Evolutionary conservation across 1,140 invertebrate genomes (phyloP).

Genomic region (Leucophenga varia): DNA sequence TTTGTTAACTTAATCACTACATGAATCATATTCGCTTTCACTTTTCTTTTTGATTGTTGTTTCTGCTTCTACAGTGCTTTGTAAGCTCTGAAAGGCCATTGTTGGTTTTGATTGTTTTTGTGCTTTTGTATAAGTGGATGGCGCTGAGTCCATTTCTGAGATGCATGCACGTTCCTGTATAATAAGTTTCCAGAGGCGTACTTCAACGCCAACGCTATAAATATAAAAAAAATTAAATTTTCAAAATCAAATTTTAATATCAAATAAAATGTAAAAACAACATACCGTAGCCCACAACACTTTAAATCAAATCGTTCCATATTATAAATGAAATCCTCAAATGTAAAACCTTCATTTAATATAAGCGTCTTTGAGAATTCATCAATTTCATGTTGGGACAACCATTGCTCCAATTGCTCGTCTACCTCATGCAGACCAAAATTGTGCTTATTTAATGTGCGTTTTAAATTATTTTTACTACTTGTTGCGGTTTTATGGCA

Average conservation of each 20-base stretch:
- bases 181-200: slow-evolving; percentile 49
- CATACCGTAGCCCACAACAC: slow-evolving; percentile 70
- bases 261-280: neutral
- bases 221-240: neutral
- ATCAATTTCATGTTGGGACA: slow-evolving; percentile 62
- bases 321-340: slow-evolving; percentile 74
- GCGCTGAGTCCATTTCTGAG: slow-evolving; percentile 32
- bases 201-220: slow-evolving; percentile 46
- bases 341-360: slow-evolving; percentile 73
- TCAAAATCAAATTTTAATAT: neutral
- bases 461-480: slow-evolving; percentile 25
- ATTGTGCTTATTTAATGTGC: slow-evolving; percentile 39
- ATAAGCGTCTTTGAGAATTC: slow-evolving; percentile 64
- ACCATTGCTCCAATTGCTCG: slow-evolving; percentile 62
- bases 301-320: slow-evolving; percentile 76
- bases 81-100: slow-evolving; percentile 11
- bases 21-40: slow-evolving; percentile 54
- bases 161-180: slow-evolving; percentile 42
- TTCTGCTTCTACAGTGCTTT: slow-evolving; percentile 16
- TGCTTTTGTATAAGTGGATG: slow-evolving; percentile 27
- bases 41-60: slow-evolving; percentile 33
- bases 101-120: slow-evolving; percentile 27
- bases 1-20: slow-evolving; percentile 36
- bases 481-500: slow-evolving; percentile 39
- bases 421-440: slow-evolving; percentile 68